Base-by-base conservation (phyloP, 2,113 vertebrate species). In the Pampusana beccarii region DNA sequence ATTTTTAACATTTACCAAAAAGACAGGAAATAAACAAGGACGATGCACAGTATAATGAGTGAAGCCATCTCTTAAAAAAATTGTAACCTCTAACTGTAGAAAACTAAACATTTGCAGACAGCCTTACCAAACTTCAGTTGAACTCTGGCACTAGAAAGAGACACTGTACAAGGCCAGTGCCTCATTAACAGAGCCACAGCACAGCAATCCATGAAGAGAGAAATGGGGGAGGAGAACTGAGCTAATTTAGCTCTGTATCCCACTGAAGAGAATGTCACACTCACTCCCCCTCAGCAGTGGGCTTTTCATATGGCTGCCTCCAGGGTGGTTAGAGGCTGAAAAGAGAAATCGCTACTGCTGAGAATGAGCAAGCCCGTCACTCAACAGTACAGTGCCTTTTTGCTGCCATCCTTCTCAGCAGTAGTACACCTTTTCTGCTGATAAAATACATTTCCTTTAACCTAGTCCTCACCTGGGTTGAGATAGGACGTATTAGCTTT, bases 221-320 rank as follows among this genome's bases (percentile, higher is more conserved):
- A 91, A 91, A 69, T 26, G 74, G 48, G 44, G 93, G 91, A 95
- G 95, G 92, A 95, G 50, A 74, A 77, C 88, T 67, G 91, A 31
- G 20, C 73, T 95, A 97, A 96, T 95, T 97, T 96, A 93, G 86
- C 84, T 93, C 93, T 0, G 13, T 87, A 81, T 65, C 94, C 91
- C 91, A 92, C 89, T 85, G 73, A 87, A 71, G 84, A 91, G 81
- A 95, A 95, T 91, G 86, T 97, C 95, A 97, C 81, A 78, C 89
- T 95, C 93, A 92, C 94, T 95, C 96, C 95, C 74, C 94, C 96
- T 96, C 93, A 95, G 89, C 94, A 95, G 94, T 97, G 93, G 94
- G 96, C 44, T 95, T 93, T 95, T 95, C 91, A 94, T 91, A 92
- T 61, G 78, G 78, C 80, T 95, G 34, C 28, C 86, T 67, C 61